Evolutionary conservation across 2,888 invertebrate genomes (phyloP).

Genomic region (Coronaproctus castanopsis): DNA sequence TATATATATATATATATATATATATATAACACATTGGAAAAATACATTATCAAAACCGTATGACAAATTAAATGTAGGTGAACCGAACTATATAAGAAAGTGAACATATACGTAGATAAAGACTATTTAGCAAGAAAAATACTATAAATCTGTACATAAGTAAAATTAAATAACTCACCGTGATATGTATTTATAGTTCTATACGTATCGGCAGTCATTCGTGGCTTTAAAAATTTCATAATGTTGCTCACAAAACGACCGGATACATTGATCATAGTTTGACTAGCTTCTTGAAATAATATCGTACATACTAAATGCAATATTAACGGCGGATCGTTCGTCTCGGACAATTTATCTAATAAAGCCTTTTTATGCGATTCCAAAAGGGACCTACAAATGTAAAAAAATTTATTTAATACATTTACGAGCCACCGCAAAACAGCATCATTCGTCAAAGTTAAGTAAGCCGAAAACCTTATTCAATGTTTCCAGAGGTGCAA

Average conservation of each 20-base stretch:
- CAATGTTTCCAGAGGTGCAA: not conserved
- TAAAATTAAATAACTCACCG: too few relatives aligned
- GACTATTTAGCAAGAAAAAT: too few relatives aligned
- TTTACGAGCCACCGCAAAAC: too few relatives aligned
- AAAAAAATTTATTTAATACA: not conserved
- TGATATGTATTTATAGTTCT: constrained; percentile 47
- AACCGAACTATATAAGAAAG: too few relatives aligned
- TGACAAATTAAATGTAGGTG: too few relatives aligned
- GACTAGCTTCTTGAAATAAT: constrained; percentile 59
- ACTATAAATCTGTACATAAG: too few relatives aligned
- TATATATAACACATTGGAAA: too few relatives aligned
- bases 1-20: too few relatives aligned
- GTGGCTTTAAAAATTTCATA: constrained; percentile 46
- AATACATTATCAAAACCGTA: too few relatives aligned
- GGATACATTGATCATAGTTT: constrained; percentile 73
- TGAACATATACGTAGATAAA: too few relatives aligned
- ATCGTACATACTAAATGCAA: constrained; percentile 57
- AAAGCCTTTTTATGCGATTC: constrained; percentile 62
- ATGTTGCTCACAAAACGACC: constrained; percentile 78
- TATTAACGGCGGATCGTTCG: constrained; percentile 54
- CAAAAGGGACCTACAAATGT: constrained; percentile 41
- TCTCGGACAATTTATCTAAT: constrained; percentile 50
- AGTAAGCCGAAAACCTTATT: not conserved
- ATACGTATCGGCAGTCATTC: constrained; percentile 43
- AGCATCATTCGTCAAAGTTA: too few relatives aligned